phyloP scores from a whole-genome alignment of 2,797 vertebrate genomes.

The Pseudomugil gertrudae region DNA sequence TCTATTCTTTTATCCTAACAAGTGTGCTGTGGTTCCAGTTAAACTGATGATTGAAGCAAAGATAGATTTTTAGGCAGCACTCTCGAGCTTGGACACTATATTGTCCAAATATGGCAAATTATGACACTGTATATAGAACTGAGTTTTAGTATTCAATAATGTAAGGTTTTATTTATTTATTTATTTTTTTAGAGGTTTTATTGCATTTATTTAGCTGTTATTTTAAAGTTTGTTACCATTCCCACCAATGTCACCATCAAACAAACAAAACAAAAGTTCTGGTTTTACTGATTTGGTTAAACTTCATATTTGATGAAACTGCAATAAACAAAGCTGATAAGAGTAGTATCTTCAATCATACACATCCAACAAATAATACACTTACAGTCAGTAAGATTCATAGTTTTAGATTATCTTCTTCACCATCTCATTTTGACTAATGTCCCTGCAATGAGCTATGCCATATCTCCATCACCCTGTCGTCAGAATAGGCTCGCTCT shows the following conservation, averaged over 20 bases:
- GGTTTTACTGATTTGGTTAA: background rate
- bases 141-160: too few species aligned
- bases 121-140: too few species aligned
- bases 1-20: background rate
- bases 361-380: conserved; percentile 12
- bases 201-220: background rate
- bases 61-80: too few species aligned
- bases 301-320: background rate
- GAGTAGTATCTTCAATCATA: background rate
- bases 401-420: conserved; percentile 39
- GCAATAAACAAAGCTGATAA: background rate
- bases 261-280: background rate
- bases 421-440: conserved; percentile 45
- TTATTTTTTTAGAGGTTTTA: too few species aligned
- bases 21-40: too few species aligned
- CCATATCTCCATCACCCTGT: conserved; percentile 50
- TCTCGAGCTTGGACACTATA: too few species aligned
- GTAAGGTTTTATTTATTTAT: too few species aligned
- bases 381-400: conserved; percentile 20
- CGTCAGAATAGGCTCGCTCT: conserved; percentile 48
- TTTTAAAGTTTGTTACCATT: background rate
- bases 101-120: too few species aligned
- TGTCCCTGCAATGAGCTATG: conserved; percentile 34
- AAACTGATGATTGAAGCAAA: too few species aligned
- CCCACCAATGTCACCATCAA: background rate